Percentiles rank a stretch among this genome's conserved stretches.
Evolutionary conservation across 2,113 vertebrate species (phyloP).

Genomic region (Vireo altiloquus): DNA sequence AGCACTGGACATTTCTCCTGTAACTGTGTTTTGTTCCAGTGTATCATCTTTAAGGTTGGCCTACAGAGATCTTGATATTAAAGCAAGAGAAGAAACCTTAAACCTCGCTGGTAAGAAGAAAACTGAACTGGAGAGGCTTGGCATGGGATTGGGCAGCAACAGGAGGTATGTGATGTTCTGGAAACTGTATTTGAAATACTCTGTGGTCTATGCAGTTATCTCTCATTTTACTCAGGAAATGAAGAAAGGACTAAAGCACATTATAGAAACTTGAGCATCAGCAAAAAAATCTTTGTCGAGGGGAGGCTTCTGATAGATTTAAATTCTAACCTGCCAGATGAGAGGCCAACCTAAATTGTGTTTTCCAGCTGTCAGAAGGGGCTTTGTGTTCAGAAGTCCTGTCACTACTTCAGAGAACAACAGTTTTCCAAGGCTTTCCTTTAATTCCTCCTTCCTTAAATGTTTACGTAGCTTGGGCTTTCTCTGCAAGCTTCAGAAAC

Average conservation of each 20-base stretch:
- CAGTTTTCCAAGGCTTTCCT: neutral
- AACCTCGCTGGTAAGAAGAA: constrained; percentile 80
- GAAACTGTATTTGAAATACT: neutral
- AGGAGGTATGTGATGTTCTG: constrained; percentile 58
- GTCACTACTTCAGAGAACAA: neutral
- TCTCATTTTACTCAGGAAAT: neutral
- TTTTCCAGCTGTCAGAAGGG: neutral
- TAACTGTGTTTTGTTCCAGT: constrained; percentile 56
- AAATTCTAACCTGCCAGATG: neutral
- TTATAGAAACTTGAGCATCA: neutral
- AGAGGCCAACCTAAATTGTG: neutral
- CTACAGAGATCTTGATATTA: constrained; percentile 87
- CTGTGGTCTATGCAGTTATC: neutral
- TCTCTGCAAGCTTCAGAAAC: neutral
- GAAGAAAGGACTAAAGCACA: neutral
- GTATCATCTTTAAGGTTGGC: constrained; percentile 82
- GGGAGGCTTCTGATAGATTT: neutral
- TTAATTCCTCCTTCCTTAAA: neutral
- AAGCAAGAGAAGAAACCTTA: constrained; percentile 80
- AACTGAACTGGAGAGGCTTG: constrained; percentile 86
- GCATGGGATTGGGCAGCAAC: constrained; percentile 85
- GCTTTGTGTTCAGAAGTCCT: neutral
- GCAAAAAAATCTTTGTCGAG: neutral
- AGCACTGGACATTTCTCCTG: neutral
- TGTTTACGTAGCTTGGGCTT: neutral